phyloP scores from a whole-genome alignment of 2,888 invertebrate genomes.

The Ochropleura leucogaster region DNA sequence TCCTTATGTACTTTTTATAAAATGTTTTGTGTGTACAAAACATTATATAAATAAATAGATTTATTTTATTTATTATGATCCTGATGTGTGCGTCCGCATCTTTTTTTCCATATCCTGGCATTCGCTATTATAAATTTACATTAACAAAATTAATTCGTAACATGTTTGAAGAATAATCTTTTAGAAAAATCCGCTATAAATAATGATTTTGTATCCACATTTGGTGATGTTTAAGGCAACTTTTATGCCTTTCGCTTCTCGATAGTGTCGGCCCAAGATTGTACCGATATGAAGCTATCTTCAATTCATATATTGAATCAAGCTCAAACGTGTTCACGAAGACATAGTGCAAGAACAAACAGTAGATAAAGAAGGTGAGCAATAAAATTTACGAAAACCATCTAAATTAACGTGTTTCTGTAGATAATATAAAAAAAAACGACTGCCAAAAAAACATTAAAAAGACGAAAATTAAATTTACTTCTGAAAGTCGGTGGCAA shows the following conservation, averaged over 20 bases:
- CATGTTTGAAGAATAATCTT: neutral
- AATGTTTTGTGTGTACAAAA: no score
- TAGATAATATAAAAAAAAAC: no score
- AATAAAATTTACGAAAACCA: neutral
- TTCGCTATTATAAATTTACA: neutral
- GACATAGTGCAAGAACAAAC: slow-evolving; percentile 20
- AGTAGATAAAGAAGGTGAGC: slow-evolving; percentile 29
- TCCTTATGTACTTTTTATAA: no score
- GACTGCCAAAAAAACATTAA: no score
- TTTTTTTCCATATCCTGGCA: neutral
- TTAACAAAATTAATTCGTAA: neutral
- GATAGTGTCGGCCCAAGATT: slow-evolving; percentile 60
- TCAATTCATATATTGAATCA: slow-evolving; percentile 56
- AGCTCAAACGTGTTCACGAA: slow-evolving; percentile 54
- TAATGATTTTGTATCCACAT: slow-evolving; percentile 16
- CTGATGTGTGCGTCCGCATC: no score
- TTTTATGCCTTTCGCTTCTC: slow-evolving; percentile 47
- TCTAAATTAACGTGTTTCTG: no score
- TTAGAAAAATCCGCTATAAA: slow-evolving; percentile 21
- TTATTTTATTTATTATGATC: no score
- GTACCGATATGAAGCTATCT: slow-evolving; percentile 63
- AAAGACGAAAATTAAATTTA: no score
- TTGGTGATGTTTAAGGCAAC: slow-evolving; percentile 32
- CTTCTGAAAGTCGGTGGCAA: no score
- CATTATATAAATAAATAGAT: no score